These are phyloP conservation scores for Gila robusta DNA, from an alignment of 2,797 vertebrate genomes.

Conservation along the genomic window DNA sequence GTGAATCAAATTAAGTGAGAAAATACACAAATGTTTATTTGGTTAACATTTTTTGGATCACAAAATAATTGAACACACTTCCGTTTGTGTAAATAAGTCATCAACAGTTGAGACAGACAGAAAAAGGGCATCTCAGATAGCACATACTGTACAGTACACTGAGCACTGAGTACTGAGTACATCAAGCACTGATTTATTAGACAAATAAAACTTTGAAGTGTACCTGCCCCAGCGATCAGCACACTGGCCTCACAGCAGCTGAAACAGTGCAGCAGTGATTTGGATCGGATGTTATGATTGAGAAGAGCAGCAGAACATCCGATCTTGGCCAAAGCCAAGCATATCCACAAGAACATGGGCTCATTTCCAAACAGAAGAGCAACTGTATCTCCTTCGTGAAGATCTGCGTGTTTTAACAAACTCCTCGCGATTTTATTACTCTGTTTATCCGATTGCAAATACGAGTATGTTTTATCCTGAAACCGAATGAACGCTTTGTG, in stretches of 20 bases:
- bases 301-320: conserved; percentile 79
- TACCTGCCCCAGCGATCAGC: conserved; percentile 77
- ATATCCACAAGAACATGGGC: conserved; percentile 76
- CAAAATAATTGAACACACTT: too few species aligned
- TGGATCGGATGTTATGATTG: conserved; percentile 74
- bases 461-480: conserved; percentile 67
- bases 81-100: too few species aligned
- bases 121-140: too few species aligned
- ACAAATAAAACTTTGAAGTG: conserved; percentile 35
- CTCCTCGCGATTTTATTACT: conserved; percentile 76
- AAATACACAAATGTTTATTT: neutral
- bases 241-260: conserved; percentile 72
- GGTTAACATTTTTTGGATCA: too few species aligned
- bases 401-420: conserved; percentile 65
- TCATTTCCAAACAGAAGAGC: conserved; percentile 77
- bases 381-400: conserved; percentile 74
- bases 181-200: too few species aligned
- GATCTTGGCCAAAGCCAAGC: conserved; percentile 78
- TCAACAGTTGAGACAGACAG: too few species aligned
- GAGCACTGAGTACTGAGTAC: too few species aligned
- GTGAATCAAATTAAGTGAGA: neutral
- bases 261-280: conserved; percentile 77
- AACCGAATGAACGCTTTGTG: conserved; percentile 75
- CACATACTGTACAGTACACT: too few species aligned
- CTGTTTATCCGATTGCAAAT: conserved; percentile 71